Evolutionary conservation across 1,140 invertebrate species (phyloP), one percentile per base, ranked within the genome.

Genomic region (Conus ventricosus): DNA sequence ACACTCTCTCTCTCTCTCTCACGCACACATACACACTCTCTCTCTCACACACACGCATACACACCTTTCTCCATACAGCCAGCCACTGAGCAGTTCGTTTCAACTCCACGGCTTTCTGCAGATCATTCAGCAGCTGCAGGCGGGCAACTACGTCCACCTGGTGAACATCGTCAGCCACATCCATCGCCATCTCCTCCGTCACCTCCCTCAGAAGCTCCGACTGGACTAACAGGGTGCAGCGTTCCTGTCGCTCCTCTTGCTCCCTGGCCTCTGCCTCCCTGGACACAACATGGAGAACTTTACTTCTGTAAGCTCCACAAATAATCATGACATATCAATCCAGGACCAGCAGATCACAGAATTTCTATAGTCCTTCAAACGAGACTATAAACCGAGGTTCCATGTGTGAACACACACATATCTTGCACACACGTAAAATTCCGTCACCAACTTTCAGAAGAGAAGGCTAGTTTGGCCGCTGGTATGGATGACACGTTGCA

Each of bases 141-240:
- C 94, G 91, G 20, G 93, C 91, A 67, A 93, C 87, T 8, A 95
- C 93, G 89, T 95, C 94, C 54, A 89, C 90, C 57, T 91, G 87
- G 87, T 91, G 92, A 54, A 94, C 92, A n/a, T 93, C 92, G 25
- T 91, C 87, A 0, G 92, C 85, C 23, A 94, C 87, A 27, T 90
- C 88, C 17, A 81, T 23, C 11, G 90, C 84, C 89, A 93, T 88
- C 51, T 92, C 91, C 15, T 6, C 63, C 4, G 91, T 81, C 53
- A 91, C 87, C 25, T 91, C 87, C 25, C 89, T 76, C 27, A 93
- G 13, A 51, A 94, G 55, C 4, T 91, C 90, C 17, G 89, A 85
- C 13, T 54, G 80, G 7, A 93, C 76, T 4, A 76, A 75, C 13
- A 82, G 25, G 11, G 88, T 90, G 85, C 91, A 91, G 60, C 92